phyloP scores from a whole-genome alignment of 2,888 invertebrate species.

The Leptodirus hochenwartii region DNA sequence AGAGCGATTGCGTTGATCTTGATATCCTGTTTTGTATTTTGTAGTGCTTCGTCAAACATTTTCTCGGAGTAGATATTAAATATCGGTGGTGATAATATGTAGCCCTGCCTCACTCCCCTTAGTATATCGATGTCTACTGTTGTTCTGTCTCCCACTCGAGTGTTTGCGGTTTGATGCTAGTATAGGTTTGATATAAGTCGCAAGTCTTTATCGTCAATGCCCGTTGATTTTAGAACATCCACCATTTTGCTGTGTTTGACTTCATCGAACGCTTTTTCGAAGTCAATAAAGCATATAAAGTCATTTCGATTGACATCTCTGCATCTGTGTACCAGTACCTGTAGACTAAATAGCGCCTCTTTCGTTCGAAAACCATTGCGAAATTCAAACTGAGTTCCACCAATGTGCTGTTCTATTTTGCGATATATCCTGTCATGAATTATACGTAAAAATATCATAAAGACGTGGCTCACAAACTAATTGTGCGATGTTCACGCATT shows the following conservation, averaged over 20 bases:
- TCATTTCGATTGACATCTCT: conserved; percentile 8
- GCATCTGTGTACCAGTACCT: conserved; percentile 11
- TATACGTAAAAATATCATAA: conserved; percentile 13
- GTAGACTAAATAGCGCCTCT: conserved; percentile 11
- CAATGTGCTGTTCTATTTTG: conserved; percentile 10
- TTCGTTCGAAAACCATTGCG: conserved; percentile 10
- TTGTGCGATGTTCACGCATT: conserved; percentile 12
- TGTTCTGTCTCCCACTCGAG: not conserved
- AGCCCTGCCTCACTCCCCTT: conserved; percentile 6
- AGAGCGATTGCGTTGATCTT: conserved; percentile 2
- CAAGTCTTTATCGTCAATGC: conserved; percentile 7
- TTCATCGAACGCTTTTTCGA: conserved; percentile 12
- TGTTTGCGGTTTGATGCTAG: conserved; percentile 6
- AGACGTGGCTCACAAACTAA: conserved; percentile 12
- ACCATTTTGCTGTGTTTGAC: conserved; percentile 12
- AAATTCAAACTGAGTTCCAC: conserved; percentile 14
- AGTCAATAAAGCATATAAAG: conserved; percentile 9
- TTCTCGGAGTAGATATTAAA: conserved; percentile 3
- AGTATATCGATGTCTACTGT: conserved; percentile 4
- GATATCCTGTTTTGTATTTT: not conserved
- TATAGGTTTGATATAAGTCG: conserved; percentile 5
- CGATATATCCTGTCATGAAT: conserved; percentile 11
- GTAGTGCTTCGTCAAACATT: conserved; percentile 4
- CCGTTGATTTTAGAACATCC: conserved; percentile 9
- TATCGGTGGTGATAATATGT: conserved; percentile 3